Conservation (phyloP, 92 coral and sea anemone genomes). For the Blastomussa wellsi region DNA sequence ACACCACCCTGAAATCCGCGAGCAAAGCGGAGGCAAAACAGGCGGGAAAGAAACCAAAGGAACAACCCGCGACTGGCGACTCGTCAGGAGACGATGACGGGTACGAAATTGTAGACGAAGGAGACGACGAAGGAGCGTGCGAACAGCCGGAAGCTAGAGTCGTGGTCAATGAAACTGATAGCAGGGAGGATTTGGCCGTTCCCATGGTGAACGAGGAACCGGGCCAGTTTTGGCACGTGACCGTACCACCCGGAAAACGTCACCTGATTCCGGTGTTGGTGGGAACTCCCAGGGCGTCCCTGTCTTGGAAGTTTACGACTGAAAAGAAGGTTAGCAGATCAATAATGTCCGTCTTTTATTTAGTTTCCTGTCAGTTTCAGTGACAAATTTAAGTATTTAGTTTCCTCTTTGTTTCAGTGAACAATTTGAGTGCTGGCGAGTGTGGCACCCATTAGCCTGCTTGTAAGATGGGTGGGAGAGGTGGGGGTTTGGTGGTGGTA, state of each 20-base stretch:
- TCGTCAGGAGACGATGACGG: slow-evolving; percentile 30
- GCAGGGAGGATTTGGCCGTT: slow-evolving; percentile 57
- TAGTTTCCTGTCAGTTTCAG: background rate
- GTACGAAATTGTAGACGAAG: slow-evolving; percentile 62
- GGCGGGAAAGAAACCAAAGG: slow-evolving; percentile 2
- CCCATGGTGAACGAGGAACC: slow-evolving; percentile 69
- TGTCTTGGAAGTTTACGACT: slow-evolving; percentile 80
- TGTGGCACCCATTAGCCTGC: no score
- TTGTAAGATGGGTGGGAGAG: no score
- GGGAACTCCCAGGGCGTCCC: slow-evolving; percentile 65
- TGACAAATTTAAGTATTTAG: no score
- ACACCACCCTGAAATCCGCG: slow-evolving; percentile 20
- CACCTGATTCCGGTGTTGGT: slow-evolving; percentile 70
- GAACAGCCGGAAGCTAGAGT: slow-evolving; percentile 49
- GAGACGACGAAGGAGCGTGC: slow-evolving; percentile 51
- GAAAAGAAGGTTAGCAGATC: slow-evolving; percentile 57
- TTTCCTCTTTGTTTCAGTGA: no score
- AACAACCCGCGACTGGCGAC: background rate
- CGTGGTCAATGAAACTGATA: slow-evolving; percentile 51
- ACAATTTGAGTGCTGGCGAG: no score
- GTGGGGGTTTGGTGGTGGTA: no score
- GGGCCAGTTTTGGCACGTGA: slow-evolving; percentile 63
- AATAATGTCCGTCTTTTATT: no score
- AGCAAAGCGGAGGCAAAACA: background rate
- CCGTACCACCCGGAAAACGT: slow-evolving; percentile 67